phyloP scores from a whole-genome alignment of 2,113 vertebrate genomes.

The Globicephala melas region DNA sequence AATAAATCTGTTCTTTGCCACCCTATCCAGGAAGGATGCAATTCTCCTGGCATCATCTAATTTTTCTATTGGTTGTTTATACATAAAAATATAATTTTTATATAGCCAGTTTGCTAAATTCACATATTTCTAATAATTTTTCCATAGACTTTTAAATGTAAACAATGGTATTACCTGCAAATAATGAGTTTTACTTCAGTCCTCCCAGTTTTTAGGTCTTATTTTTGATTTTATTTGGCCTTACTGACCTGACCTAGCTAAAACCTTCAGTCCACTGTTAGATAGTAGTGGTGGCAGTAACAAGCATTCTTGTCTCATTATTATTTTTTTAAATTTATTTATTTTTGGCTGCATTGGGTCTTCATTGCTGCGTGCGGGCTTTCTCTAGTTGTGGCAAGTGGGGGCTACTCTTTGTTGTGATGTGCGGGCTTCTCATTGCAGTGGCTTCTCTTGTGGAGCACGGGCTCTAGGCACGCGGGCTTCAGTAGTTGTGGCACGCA shows the following conservation, averaged over 20 bases:
- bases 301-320: not conserved
- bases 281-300: not conserved
- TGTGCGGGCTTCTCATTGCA: too few species aligned
- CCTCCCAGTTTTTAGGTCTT: not conserved
- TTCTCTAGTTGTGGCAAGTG: too few species aligned
- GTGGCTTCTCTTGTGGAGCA: too few species aligned
- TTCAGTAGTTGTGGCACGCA: too few species aligned
- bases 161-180: not conserved
- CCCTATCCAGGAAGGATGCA: not conserved
- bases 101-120: not conserved
- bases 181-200: not conserved
- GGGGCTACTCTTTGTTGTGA: too few species aligned
- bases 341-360: too few species aligned
- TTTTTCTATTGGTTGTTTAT: not conserved
- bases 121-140: not conserved
- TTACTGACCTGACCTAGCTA: not conserved
- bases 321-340: not conserved
- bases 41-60: not conserved
- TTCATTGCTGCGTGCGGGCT: rapidly evolving
- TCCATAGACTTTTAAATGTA: not conserved
- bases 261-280: not conserved
- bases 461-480: rapidly evolving
- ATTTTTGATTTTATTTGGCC: not conserved
- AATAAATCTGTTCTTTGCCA: not conserved
- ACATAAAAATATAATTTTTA: not conserved